phyloP scores from a whole-genome alignment of 2,113 vertebrate genomes.

The Gopherus flavomarginatus region DNA sequence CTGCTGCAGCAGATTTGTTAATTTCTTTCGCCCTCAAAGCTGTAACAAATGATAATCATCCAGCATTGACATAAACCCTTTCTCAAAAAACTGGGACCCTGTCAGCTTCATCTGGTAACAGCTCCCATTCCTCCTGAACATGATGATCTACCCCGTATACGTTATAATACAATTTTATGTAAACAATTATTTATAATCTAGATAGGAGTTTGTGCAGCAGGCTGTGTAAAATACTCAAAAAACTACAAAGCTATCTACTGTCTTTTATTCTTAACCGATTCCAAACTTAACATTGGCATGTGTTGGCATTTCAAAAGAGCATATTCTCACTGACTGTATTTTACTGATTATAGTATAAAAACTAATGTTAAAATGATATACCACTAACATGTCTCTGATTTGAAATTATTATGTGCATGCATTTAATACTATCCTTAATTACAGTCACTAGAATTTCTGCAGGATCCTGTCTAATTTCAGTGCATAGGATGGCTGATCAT shows the following conservation, averaged over 20 bases:
- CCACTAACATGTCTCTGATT: too few relatives aligned
- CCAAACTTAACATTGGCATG: not conserved
- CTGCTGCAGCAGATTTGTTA: not conserved
- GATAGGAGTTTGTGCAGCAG: not conserved
- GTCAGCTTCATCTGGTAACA: not conserved
- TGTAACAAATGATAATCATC: not conserved
- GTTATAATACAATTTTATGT: not conserved
- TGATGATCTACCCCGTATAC: not conserved
- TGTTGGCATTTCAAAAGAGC: too few relatives aligned
- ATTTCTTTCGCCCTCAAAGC: not conserved
- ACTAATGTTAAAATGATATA: not conserved
- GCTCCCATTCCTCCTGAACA: not conserved
- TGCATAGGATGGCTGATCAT: not conserved
- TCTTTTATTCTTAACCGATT: not conserved
- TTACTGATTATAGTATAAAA: not conserved
- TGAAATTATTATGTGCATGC: too few relatives aligned
- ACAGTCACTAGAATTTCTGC: not conserved
- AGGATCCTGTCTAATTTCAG: not conserved
- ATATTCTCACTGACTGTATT: not conserved
- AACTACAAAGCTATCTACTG: not conserved
- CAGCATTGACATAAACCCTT: not conserved
- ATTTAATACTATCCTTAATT: too few relatives aligned
- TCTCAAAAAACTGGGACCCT: rapidly evolving
- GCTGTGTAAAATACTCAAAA: not conserved
- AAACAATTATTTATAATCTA: not conserved